A percentile compares a stretch with the other conserved stretches of the same genome.
phyloP scores from a whole-genome alignment of 2,888 invertebrate genomes.

The Dyspetes luteomarginatus region DNA sequence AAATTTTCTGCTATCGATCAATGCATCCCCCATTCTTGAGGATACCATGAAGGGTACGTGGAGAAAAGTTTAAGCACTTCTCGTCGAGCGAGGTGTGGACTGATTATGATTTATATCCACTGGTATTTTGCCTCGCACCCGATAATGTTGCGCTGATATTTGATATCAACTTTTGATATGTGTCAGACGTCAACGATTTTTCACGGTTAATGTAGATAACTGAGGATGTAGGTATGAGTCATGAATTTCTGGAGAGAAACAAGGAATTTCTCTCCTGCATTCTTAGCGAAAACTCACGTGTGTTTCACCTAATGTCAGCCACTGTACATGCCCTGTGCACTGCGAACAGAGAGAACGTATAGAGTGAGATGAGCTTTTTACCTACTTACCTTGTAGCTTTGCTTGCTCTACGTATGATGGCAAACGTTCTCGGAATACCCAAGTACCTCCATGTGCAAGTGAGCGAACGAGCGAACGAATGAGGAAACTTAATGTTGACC shows the following conservation, averaged over 20 bases:
- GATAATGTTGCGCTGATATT: too few relatives aligned
- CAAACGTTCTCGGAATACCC: conserved; percentile 25
- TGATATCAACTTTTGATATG: too few relatives aligned
- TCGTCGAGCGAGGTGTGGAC: too few relatives aligned
- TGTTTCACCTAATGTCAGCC: neutral
- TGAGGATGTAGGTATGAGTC: neutral
- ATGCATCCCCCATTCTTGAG: conserved; percentile 47
- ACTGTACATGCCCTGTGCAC: neutral
- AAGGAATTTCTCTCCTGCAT: conserved; percentile 3
- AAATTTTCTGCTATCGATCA: conserved; percentile 50
- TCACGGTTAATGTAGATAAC: neutral
- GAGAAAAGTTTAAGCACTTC: too few relatives aligned
- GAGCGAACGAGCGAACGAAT: conserved; percentile 13
- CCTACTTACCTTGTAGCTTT: conserved; percentile 4
- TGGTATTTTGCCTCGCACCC: too few relatives aligned
- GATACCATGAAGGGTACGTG: too few relatives aligned
- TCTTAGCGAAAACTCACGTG: neutral
- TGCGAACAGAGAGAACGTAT: neutral
- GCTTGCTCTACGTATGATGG: neutral
- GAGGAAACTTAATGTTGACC: conserved; percentile 19
- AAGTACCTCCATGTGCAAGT: neutral
- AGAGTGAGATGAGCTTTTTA: neutral
- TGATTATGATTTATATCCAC: too few relatives aligned
- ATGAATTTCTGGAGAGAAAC: too few relatives aligned
- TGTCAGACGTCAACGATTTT: neutral